phyloP scores from a whole-genome alignment of 2,888 invertebrate genomes.

The Epistrophe grossulariae region DNA sequence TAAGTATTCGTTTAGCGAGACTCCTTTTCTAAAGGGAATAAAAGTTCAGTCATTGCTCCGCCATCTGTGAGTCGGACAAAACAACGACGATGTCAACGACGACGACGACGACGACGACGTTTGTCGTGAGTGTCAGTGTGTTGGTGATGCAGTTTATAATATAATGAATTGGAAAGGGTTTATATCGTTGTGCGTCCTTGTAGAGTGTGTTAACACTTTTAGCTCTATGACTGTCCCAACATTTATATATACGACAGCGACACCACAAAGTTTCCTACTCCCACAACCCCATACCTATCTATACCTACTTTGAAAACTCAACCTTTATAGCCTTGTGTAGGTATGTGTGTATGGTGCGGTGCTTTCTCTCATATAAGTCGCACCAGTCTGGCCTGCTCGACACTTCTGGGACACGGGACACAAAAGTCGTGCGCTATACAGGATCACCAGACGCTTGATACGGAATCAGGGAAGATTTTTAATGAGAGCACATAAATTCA shows the following conservation, averaged over 20 bases:
- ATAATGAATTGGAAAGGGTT: constrained; percentile 15
- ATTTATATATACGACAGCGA: constrained; percentile 50
- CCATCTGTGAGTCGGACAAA: constrained; percentile 63
- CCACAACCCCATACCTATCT: neutral
- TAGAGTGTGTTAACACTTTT: constrained; percentile 71
- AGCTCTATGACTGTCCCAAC: constrained; percentile 55
- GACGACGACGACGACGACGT: constrained; percentile 15
- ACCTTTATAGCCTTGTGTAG: neutral
- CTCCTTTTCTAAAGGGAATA: constrained; percentile 41
- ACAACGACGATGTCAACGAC: constrained; percentile 10
- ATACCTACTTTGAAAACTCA: constrained; percentile 17
- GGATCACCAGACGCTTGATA: constrained; percentile 20
- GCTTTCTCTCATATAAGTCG: constrained; percentile 49
- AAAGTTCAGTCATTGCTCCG: constrained; percentile 66
- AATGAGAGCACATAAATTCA: constrained; percentile 76
- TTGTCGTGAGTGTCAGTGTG: constrained; percentile 36
- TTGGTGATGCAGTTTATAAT: constrained; percentile 32
- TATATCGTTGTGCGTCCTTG: constrained; percentile 47
- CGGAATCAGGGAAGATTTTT: constrained; percentile 61
- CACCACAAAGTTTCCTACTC: constrained; percentile 62
- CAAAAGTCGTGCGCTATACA: constrained; percentile 52
- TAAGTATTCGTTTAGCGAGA: constrained; percentile 43
- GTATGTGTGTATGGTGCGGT: constrained; percentile 8
- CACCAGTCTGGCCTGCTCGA: constrained; percentile 59
- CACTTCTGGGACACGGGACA: constrained; percentile 60